Evolutionary conservation across 2,888 invertebrate species (phyloP), one percentile per base, ranked within the genome.

Genomic region (Drosophila suboccidentalis): DNA sequence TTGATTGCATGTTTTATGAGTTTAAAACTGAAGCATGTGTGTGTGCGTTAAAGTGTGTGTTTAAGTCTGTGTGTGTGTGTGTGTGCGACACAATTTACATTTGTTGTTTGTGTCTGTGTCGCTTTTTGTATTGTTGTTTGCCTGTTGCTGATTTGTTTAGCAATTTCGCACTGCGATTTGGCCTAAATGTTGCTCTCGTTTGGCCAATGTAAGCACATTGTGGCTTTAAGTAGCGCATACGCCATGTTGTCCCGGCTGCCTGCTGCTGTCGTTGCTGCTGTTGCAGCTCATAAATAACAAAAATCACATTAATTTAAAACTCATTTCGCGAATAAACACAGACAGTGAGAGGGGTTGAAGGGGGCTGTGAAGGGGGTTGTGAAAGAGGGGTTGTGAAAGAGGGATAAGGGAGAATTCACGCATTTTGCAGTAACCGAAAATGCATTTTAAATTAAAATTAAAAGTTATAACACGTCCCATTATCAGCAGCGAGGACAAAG

Each of bases 291-390:
- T 91, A 89, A 89, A 90, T 91, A 88, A 91, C 80, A 70, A 86
- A 90, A 90, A 90, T 88, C 82, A 78, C 91, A 90, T 90, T 90
- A 90, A 91, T 90, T 91, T 90, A 82, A 90, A 90, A 82, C 80
- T 75, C 77, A 82, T 82, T 84, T 86, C 79, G 78, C 75, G 75
- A 69, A 79, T 80, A 86, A 85, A 75, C 80, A 77, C 81, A 82
- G 73, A 76, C 86, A 71, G 17, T 1, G 4, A 13, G n/a, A 1
- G 9, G 11, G 4, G 5, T 1, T 3, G 9, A 8, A 9, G 1
- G 19, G n/a, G 4, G n/a, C 8, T 9, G 26, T 26, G 26, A 0
- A 10, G 13, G 3, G 10, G 15, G 13, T n/a, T n/a, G n/a, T n/a
- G n/a, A n/a, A n/a, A n/a, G n/a, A n/a, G n/a, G n/a, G n/a, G n/a